Percentiles rank a stretch among this genome's conserved stretches.
phyloP scores from a whole-genome alignment of 2,113 vertebrate genomes.

The Loxodonta africana region DNA sequence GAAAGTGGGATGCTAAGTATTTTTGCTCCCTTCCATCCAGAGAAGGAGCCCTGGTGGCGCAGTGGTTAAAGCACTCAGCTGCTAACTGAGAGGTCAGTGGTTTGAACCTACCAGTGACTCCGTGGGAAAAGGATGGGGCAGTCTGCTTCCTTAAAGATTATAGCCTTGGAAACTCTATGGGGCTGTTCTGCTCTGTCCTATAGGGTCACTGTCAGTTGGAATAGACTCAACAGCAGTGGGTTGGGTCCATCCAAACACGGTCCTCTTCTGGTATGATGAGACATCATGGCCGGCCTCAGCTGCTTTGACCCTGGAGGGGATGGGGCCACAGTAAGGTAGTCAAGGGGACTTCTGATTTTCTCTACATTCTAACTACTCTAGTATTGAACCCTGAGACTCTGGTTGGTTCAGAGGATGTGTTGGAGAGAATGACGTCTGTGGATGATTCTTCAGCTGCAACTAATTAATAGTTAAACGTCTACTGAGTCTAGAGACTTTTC shows the following conservation, averaged over 20 bases:
- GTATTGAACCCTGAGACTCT: not conserved
- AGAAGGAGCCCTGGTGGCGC: no score
- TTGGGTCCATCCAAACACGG: no score
- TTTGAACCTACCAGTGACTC: no score
- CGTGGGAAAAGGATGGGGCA: no score
- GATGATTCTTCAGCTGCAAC: not conserved
- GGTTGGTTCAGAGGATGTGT: no score
- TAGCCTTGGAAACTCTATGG: no score
- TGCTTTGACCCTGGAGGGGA: not conserved
- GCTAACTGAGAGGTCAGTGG: no score
- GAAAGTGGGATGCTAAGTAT: not conserved
- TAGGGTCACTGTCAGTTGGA: not conserved
- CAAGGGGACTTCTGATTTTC: not conserved
- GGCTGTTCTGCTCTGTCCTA: not conserved
- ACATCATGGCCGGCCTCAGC: not conserved
- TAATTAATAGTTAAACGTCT: not conserved
- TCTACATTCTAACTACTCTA: no score
- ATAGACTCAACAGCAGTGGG: no score
- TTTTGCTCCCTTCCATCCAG: not conserved
- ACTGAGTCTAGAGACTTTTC: not conserved
- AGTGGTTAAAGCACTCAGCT: no score
- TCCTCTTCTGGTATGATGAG: not conserved
- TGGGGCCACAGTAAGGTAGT: not conserved
- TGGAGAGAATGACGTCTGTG: not conserved
- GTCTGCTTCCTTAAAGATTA: no score